A percentile compares a stretch with the other conserved stretches of the same genome.
Evolutionary conservation across 2,888 invertebrate species (phyloP).

Genomic region (Cylloceria caligata): DNA sequence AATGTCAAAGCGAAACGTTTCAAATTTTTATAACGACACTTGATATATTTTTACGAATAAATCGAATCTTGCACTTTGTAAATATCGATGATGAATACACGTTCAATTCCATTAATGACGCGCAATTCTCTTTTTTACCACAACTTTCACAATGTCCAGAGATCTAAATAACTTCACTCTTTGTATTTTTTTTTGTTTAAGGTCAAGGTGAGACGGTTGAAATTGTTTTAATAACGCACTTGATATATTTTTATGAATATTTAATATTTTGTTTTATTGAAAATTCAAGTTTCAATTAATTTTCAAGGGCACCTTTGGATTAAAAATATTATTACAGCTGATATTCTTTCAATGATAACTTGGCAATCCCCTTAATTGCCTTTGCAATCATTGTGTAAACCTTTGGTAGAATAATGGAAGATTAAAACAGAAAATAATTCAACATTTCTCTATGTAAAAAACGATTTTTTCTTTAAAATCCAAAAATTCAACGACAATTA

Average conservation of each 20-base stretch:
- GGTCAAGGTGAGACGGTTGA: not conserved
- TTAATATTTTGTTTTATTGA: no score
- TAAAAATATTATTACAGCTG: no score
- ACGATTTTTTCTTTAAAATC: no score
- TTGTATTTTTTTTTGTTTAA: not conserved
- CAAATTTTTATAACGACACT: not conserved
- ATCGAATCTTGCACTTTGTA: no score
- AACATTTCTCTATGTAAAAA: no score
- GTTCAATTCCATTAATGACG: conserved; percentile 8
- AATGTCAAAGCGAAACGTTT: not conserved
- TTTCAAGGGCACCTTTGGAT: no score
- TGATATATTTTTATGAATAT: not conserved
- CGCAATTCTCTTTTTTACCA: not conserved
- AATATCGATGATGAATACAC: no score
- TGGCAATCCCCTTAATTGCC: not conserved
- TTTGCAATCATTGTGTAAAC: not conserved
- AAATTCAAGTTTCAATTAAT: no score
- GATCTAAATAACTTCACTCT: no score
- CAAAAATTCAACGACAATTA: no score
- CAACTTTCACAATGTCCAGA: not conserved
- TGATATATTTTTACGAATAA: not conserved
- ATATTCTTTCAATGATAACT: not conserved
- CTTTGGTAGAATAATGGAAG: no score
- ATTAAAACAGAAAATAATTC: no score
- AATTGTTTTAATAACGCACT: not conserved